Evolutionary conservation across 2,113 vertebrate species (phyloP).

Genomic region (Megaleporinus macrocephalus): DNA sequence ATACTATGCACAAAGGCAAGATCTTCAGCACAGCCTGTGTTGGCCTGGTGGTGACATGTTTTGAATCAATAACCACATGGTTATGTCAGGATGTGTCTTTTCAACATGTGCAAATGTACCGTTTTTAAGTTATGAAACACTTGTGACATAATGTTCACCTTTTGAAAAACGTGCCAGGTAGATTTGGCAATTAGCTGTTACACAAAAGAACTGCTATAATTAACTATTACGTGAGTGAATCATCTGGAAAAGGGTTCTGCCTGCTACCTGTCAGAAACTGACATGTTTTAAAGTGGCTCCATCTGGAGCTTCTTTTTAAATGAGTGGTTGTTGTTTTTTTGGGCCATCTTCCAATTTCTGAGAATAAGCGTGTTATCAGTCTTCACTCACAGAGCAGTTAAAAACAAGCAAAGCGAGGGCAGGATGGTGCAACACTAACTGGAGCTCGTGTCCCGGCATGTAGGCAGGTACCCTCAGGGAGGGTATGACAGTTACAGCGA

Average conservation of each 20-base stretch:
- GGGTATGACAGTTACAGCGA: slow-evolving; percentile 39
- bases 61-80: background rate
- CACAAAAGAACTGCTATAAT: background rate
- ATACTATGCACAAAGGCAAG: no score
- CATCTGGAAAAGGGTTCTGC: no score
- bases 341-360: background rate
- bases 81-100: no score
- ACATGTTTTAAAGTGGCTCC: background rate
- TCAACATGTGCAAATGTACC: background rate
- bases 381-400: background rate
- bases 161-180: background rate
- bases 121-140: background rate
- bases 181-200: background rate
- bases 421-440: background rate
- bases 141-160: no score
- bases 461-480: slow-evolving; percentile 41
- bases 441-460: slow-evolving; percentile 8
- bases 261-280: no score
- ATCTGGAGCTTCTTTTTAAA: background rate
- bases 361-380: background rate
- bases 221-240: no score
- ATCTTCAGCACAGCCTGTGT: no score
- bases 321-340: background rate
- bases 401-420: background rate
- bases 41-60: no score